phyloP scores from a whole-genome alignment of 1,140 invertebrate species.

The Listronotus oregonensis region DNA sequence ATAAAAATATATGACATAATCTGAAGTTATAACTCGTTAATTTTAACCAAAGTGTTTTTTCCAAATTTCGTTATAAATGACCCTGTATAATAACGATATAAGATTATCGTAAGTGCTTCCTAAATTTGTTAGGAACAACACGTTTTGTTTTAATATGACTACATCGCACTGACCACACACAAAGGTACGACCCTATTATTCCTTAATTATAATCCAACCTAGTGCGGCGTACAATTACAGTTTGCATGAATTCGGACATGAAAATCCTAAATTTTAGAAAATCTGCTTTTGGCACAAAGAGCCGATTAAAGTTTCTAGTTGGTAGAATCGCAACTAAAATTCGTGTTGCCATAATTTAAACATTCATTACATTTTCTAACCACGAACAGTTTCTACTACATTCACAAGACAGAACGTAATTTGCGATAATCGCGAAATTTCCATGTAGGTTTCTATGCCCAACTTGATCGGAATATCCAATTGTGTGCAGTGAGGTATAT shows the following conservation, averaged over 20 bases:
- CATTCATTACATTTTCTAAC: constrained; percentile 15
- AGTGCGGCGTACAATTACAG: background rate
- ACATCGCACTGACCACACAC: no score
- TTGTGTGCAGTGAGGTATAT: background rate
- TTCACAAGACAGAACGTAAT: constrained; percentile 12
- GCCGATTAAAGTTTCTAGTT: constrained; percentile 7
- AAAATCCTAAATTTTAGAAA: constrained; percentile 9
- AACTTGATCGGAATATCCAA: constrained; percentile 3
- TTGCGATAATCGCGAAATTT: constrained; percentile 8
- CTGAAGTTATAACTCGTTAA: no score
- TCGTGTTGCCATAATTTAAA: constrained; percentile 9
- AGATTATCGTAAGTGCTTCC: no score
- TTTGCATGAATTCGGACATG: constrained; percentile 6
- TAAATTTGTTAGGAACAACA: no score
- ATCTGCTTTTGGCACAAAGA: constrained; percentile 9
- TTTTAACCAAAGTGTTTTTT: no score
- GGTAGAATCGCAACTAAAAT: constrained; percentile 4
- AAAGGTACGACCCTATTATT: no score
- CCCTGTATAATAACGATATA: no score
- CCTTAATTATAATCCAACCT: no score
- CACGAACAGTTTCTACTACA: constrained; percentile 9
- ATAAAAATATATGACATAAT: no score
- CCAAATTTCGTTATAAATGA: no score
- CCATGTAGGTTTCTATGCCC: constrained; percentile 3
- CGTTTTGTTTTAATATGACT: no score